phyloP scores from a whole-genome alignment of 2,113 vertebrate species.

The Natator depressus region DNA sequence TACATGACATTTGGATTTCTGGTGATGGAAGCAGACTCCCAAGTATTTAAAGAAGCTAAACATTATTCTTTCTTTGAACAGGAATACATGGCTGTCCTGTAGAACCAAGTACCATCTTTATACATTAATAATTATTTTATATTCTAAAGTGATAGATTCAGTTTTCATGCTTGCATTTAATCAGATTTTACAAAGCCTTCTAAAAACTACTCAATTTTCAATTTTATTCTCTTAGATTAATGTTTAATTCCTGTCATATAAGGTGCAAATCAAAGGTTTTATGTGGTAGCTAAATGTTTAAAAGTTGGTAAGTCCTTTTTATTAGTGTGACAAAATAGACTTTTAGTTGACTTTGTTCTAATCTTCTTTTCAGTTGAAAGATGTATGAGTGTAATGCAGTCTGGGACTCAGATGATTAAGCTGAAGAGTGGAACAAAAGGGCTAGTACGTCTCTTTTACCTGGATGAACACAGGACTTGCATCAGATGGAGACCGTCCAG shows the following conservation, averaged over 20 bases:
- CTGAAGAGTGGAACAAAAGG: conserved; percentile 96
- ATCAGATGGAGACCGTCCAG: conserved; percentile 97
- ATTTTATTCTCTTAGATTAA: not conserved
- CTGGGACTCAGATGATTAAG: conserved; percentile 99
- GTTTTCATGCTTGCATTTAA: not conserved
- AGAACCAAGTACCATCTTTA: not conserved
- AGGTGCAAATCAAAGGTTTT: not conserved
- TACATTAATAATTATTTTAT: not conserved
- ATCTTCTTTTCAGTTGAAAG: conserved; percentile 90
- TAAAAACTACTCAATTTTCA: not conserved
- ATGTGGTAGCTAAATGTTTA: not conserved
- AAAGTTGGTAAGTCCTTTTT: rapidly evolving
- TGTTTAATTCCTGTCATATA: not conserved
- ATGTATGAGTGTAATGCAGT: conserved; percentile 99
- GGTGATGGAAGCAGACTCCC: not conserved
- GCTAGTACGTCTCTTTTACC: conserved; percentile 95
- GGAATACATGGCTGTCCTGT: not conserved
- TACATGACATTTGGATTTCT: not conserved
- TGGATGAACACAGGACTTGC: conserved; percentile 96
- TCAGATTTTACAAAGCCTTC: not conserved
- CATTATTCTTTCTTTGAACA: not conserved
- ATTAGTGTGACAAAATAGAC: not conserved
- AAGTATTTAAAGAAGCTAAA: not conserved
- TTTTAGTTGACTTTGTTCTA: not conserved
- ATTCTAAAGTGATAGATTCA: not conserved